Evolutionary conservation across 2,113 vertebrate genomes (phyloP).

Genomic region (Microtus pennsylvanicus): DNA sequence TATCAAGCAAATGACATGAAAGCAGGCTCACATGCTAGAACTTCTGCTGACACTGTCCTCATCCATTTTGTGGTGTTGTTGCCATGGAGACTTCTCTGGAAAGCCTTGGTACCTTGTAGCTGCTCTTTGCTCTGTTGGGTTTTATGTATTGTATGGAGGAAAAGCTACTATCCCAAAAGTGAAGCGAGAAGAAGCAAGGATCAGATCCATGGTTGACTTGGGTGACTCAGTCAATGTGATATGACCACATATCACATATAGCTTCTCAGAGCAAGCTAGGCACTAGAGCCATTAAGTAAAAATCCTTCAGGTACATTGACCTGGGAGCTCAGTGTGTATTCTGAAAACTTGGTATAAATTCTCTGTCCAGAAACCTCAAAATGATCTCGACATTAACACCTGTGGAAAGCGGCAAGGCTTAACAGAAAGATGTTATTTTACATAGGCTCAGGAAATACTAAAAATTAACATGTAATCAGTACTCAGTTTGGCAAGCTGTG

Average conservation of each 20-base stretch:
- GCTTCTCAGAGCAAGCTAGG: not conserved
- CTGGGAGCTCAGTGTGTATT: slow-evolving; percentile 49
- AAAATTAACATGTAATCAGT: slow-evolving; percentile 5
- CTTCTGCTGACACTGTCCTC: not conserved
- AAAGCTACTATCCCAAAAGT: not conserved
- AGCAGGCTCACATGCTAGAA: not conserved
- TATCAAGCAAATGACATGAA: not conserved
- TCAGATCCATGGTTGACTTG: no score
- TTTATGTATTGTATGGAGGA: not conserved
- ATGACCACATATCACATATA: not conserved
- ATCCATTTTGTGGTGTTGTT: not conserved
- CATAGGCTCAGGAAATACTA: not conserved
- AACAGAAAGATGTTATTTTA: not conserved
- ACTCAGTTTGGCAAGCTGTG: not conserved
- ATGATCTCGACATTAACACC: slow-evolving; percentile 62
- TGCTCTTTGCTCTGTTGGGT: not conserved
- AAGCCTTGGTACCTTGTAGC: not conserved
- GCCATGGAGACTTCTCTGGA: not conserved
- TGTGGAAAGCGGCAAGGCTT: not conserved
- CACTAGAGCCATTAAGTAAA: not conserved
- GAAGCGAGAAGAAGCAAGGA: not conserved
- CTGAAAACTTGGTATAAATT: slow-evolving; percentile 41
- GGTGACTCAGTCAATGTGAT: not conserved
- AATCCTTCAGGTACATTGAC: slow-evolving; percentile 52
- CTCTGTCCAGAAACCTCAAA: slow-evolving; percentile 44